Base-by-base conservation (phyloP, 1,140 invertebrate genomes). In the Bradynema listronoti region DNA sequence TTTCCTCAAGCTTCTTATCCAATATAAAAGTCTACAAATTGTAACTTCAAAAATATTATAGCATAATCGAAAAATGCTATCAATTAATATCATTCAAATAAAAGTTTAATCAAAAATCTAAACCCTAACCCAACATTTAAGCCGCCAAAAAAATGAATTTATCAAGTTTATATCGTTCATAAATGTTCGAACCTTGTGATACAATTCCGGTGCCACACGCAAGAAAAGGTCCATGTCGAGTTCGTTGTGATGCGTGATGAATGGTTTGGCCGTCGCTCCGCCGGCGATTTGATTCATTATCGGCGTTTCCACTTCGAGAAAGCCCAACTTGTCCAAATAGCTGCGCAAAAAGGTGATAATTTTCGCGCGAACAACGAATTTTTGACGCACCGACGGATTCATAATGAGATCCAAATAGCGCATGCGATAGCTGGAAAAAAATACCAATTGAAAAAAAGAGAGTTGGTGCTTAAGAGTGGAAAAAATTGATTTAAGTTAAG, bases 271-370 rank as follows among this genome's bases (percentile, higher is more conserved):
- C 33, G 90, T 90, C 5, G 94, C 94, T 22, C 95, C 95, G 61
- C 95, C 95, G 52, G 94, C 86, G 65, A 98, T 94, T 86, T 93
- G 90, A 78, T 95, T 97, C 92, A 99, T 97, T 86, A 99, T 91
- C n/a, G 94, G 95, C 4, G 95, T 99, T 82, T 99, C 95, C 33
- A 98, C 82, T 84, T 98, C 92, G 24, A 98, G 79, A 79, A 99
- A 99, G 45, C 93, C 94, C 71, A 94, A 73, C 24, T 88, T 84
- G 78, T 98, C 91, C 41, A 99, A 84, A 78, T 91, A 99, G 66
- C 85, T 84, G 29, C 94, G 84, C 1, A 97, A 79, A 75, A 92
- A 97, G 5, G 89, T 82, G 39, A 97, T 90, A 49, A 97, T 90
- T 83, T 89, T 89, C 3, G 91, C 85, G 66, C 94, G 84, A 52